Base-by-base conservation (phyloP, 1,140 invertebrate species). In the Chelonus insularis region DNA sequence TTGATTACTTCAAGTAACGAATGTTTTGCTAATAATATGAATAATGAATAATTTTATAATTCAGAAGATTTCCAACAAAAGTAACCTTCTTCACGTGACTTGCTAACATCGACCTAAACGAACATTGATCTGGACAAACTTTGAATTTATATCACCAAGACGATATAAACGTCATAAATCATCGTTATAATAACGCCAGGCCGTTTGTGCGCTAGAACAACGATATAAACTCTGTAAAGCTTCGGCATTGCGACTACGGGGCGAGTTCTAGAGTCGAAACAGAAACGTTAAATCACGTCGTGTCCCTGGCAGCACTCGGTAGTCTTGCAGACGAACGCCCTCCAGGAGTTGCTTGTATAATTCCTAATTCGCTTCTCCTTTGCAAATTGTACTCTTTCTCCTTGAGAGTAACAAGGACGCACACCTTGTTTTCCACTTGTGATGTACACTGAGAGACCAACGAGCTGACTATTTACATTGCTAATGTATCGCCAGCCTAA, bases 401-500 rank as follows among this genome's bases (percentile, higher is more conserved):
- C 16, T 7, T 1, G n/a, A 39, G 36, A 9, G n/a, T 14, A 8
- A 43, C 41, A 8, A 8, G 18, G 41, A 43, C 16, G 14, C 6
- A 43, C 7, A 5, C 14, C 36, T 9, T 39, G 12, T 43, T 14
- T 43, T 7, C 14, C 23, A 14, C 20, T 51, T 39, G 36, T 39
- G 36, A 39, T 39, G n/a, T n/a, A 39, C 18, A 32, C 21, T 18
- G 16, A n/a, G 50, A n/a, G 34, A 32, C 18, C 48, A 23, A 32
- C 39, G 57, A 59, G 36, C 36, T 39, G 67, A 60, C 61, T 73
- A 80, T 81, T 81, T 78, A 77, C 76, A 79, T 79, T 80, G 78
- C 79, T 81, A 80, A 80, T 81, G 77, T 75, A 73, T 74, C 65
- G 34, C 25, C 71, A 68, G 72, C 72, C 77, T 81, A 80, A 79